A percentile compares a stretch with the other conserved stretches of the same genome.
These are phyloP conservation scores for Enteromius trimaculatus DNA, from an alignment of 2,797 vertebrate genomes.

Conservation along the genomic window DNA sequence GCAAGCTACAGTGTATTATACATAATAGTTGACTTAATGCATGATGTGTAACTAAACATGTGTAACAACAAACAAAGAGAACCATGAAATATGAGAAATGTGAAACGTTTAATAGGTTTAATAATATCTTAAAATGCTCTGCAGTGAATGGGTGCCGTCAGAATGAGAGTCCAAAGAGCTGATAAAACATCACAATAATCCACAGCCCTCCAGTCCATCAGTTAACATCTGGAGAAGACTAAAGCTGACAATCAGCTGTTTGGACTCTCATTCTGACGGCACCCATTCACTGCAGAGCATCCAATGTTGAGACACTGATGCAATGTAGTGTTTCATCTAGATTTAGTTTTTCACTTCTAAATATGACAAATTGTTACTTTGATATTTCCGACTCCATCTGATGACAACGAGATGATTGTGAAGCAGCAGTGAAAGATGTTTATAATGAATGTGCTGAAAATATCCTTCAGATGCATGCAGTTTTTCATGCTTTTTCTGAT, in stretches of 20 bases:
- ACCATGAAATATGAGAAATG: neutral
- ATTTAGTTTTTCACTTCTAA: neutral
- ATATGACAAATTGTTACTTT: neutral
- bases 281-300: neutral
- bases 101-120: neutral
- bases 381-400: neutral
- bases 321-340: too few species aligned
- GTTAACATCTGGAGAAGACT: neutral
- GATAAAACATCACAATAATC: constrained; percentile 3
- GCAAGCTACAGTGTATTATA: neutral
- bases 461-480: neutral
- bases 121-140: neutral
- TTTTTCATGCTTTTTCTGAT: neutral
- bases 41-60: neutral
- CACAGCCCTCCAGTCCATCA: neutral
- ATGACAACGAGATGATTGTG: neutral
- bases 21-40: neutral
- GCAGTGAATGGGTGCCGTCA: neutral
- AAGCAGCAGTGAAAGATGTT: neutral
- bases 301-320: too few species aligned
- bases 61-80: neutral
- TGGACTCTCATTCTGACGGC: neutral
- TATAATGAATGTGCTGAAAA: neutral
- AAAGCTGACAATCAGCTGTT: neutral
- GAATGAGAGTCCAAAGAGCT: neutral